phyloP scores from a whole-genome alignment of 2,113 vertebrate genomes.

The Noctilio leporinus region DNA sequence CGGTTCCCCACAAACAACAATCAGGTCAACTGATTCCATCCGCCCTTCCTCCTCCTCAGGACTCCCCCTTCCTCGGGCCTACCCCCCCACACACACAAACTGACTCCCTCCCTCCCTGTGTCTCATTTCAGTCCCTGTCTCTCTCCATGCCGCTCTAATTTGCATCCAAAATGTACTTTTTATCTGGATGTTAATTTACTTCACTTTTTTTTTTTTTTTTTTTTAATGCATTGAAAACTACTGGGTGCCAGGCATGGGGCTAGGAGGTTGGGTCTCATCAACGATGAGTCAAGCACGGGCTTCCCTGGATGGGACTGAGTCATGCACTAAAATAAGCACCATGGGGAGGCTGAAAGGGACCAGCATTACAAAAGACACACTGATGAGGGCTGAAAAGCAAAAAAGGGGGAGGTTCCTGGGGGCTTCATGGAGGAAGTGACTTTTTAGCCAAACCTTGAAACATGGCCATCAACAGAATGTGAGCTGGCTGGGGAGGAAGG shows the following conservation, averaged over 20 bases:
- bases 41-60: not conserved
- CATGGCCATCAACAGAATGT: not conserved
- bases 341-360: not conserved
- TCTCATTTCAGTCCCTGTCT: not conserved
- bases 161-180: not conserved
- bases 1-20: not conserved
- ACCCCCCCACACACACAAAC: rapidly evolving
- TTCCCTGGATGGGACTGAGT: conserved; percentile 27
- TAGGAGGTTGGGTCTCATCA: conserved; percentile 6
- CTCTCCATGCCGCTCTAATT: not conserved
- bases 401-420: not conserved
- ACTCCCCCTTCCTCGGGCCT: not conserved
- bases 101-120: not conserved
- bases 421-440: not conserved
- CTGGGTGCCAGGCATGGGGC: not conserved
- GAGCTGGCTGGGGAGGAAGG: not conserved
- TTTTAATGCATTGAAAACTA: not conserved
- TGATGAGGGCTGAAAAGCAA: not conserved
- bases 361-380: rapidly evolving
- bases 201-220: no score
- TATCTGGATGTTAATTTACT: conserved; percentile 13
- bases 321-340: not conserved
- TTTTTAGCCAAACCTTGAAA: not conserved
- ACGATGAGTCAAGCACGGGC: not conserved
- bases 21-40: not conserved